Conservation (phyloP, 1,140 invertebrate species). For the Diploscapter pachys region DNA sequence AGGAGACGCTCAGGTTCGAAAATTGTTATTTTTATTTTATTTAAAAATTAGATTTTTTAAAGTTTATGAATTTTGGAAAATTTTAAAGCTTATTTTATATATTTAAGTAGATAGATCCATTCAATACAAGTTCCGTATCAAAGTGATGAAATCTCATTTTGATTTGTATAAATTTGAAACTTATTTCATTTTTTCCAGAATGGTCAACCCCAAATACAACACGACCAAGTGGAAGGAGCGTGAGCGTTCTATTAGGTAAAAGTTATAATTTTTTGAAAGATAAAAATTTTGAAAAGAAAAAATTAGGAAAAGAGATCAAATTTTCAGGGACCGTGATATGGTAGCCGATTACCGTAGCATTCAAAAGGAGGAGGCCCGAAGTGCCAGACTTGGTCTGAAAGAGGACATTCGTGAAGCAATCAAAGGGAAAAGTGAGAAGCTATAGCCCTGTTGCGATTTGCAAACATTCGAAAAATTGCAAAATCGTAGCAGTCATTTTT, state of each 20-base stretch:
- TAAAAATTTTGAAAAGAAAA: too few relatives aligned
- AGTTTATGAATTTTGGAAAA: background rate
- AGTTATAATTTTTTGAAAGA: too few relatives aligned
- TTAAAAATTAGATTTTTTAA: too few relatives aligned
- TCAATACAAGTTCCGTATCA: too few relatives aligned
- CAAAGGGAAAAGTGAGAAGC: background rate
- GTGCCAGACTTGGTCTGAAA: constrained; percentile 10
- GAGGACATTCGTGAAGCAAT: constrained; percentile 8
- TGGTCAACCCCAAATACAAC: constrained; percentile 13
- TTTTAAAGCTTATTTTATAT: background rate
- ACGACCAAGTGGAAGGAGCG: constrained; percentile 8
- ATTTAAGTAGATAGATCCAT: too few relatives aligned
- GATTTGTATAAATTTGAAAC: too few relatives aligned
- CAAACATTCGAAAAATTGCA: too few relatives aligned
- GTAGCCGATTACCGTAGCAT: constrained; percentile 7
- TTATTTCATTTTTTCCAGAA: background rate
- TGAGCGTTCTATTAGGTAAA: background rate
- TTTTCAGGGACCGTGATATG: constrained; percentile 15
- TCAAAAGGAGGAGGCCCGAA: constrained; percentile 4
- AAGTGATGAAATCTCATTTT: too few relatives aligned
- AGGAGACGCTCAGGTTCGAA: constrained; percentile 9
- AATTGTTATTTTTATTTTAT: too few relatives aligned
- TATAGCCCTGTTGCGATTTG: background rate
- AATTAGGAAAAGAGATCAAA: background rate
- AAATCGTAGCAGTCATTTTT: too few relatives aligned